Conservation (phyloP, 2,113 vertebrate species). For the Rhea pennata region DNA sequence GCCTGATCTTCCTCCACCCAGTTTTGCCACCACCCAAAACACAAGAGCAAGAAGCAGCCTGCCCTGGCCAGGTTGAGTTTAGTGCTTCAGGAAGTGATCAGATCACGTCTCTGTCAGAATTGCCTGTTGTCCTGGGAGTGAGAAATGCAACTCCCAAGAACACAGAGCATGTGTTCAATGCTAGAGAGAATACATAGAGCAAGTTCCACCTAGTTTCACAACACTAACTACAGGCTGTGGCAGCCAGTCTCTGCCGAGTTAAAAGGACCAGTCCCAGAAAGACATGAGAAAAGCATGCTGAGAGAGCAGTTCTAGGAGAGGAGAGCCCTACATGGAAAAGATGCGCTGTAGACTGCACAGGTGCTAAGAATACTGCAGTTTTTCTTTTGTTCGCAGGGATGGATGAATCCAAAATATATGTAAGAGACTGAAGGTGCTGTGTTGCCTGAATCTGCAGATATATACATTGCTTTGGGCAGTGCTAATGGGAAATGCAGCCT, state of each 20-base stretch:
- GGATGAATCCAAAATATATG: background rate
- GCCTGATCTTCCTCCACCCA: slow-evolving; percentile 21
- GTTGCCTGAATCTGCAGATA: background rate
- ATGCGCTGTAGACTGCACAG: rapidly evolving
- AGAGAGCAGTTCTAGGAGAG: background rate
- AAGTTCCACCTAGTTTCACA: background rate
- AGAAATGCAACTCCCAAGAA: background rate
- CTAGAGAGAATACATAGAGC: background rate
- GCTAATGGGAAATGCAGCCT: background rate
- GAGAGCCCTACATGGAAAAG: background rate
- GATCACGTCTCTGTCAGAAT: slow-evolving; percentile 21
- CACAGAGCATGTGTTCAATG: background rate
- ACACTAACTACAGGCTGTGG: background rate
- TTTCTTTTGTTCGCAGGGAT: background rate
- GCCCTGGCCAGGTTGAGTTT: slow-evolving; percentile 8
- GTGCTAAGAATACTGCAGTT: background rate
- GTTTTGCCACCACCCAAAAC: slow-evolving; percentile 19
- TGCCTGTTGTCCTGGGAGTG: background rate
- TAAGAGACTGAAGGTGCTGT: background rate
- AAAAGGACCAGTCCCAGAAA: background rate
- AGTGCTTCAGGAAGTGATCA: background rate
- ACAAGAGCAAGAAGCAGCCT: background rate
- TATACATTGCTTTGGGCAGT: background rate
- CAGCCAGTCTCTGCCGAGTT: background rate
- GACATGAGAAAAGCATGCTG: background rate